Evolutionary conservation across 2,113 vertebrate species (phyloP).

Genomic region (Clarias batrachus): DNA sequence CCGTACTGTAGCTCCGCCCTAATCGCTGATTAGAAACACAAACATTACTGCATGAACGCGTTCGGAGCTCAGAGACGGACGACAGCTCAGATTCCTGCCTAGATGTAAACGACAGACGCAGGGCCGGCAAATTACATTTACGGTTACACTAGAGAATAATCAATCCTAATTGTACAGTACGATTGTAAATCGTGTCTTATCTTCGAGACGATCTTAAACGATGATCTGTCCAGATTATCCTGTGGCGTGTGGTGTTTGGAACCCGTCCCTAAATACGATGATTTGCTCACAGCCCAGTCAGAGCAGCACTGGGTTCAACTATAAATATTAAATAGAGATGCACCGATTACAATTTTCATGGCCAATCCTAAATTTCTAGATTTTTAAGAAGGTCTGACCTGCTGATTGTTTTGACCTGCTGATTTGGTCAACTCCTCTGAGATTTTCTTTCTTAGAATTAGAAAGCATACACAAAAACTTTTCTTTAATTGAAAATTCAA

Average conservation of each 20-base stretch:
- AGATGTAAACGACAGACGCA: constrained; percentile 43
- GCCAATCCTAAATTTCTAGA: too few species aligned
- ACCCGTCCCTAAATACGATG: not conserved
- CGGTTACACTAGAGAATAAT: constrained; percentile 24
- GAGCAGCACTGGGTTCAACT: not conserved
- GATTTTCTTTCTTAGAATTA: too few species aligned
- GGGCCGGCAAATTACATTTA: constrained; percentile 59
- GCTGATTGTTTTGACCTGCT: too few species aligned
- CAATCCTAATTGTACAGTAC: not conserved
- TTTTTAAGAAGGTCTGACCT: too few species aligned
- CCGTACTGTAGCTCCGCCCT: constrained; percentile 60
- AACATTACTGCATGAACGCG: constrained; percentile 5
- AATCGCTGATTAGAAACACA: constrained; percentile 59
- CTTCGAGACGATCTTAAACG: not conserved
- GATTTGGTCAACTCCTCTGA: too few species aligned
- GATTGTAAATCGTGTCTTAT: not conserved
- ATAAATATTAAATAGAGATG: not conserved
- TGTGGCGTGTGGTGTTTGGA: not conserved
- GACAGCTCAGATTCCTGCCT: constrained; percentile 15
- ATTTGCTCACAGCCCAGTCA: not conserved
- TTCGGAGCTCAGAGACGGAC: constrained; percentile 20
- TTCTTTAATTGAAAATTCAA: too few species aligned
- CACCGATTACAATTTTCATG: too few species aligned
- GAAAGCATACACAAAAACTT: too few species aligned
- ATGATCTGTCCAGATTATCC: not conserved